Conservation (phyloP, 2,888 invertebrate genomes). For the Cantharis lateralis region DNA sequence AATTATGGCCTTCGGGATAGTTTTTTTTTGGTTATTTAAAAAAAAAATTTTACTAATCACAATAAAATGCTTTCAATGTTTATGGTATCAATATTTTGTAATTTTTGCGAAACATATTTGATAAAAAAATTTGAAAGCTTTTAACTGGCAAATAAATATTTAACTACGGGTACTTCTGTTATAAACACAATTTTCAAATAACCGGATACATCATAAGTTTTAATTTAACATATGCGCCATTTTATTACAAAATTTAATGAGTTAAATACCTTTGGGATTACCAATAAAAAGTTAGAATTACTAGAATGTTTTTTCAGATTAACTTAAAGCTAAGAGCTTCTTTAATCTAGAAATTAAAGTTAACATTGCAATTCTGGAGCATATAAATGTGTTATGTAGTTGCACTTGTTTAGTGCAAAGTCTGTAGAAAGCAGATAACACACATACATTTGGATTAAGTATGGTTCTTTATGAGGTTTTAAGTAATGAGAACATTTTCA, state of each 20-base stretch:
- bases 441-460: constrained; percentile 14
- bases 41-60: not conserved
- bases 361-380: constrained; percentile 10
- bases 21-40: not conserved
- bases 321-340: not conserved
- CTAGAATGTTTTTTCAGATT: not conserved
- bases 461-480: constrained; percentile 14
- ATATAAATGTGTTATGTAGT: constrained; percentile 16
- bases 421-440: constrained; percentile 23
- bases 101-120: not conserved
- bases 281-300: not conserved
- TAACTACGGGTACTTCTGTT: not conserved
- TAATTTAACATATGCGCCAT: not conserved
- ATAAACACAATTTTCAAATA: not conserved
- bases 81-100: not conserved
- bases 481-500: constrained; percentile 11
- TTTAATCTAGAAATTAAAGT: constrained; percentile 16
- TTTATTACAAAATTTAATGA: not conserved
- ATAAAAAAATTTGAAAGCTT: not conserved
- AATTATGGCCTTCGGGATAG: no score
- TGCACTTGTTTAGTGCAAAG: constrained; percentile 10
- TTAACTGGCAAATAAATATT: not conserved
- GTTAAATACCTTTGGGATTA: not conserved
- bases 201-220: not conserved
- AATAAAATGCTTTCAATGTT: not conserved